phyloP scores from a whole-genome alignment of 2,888 invertebrate genomes.

The Drosophila longiperda region DNA sequence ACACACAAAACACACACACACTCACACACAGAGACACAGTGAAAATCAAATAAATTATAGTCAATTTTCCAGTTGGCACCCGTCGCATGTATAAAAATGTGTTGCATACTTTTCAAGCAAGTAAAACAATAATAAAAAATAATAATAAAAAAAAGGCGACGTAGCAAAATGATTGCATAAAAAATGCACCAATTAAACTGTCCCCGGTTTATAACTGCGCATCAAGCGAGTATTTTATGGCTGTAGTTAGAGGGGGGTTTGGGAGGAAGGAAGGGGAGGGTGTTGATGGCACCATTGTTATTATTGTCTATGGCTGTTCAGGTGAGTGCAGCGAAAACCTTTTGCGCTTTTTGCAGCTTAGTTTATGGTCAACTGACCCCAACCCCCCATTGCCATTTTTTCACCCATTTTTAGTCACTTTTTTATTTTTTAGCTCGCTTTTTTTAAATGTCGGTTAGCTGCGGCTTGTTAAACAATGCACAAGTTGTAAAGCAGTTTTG shows the following conservation, averaged over 20 bases:
- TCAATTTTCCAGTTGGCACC: slow-evolving; percentile 79
- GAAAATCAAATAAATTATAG: slow-evolving; percentile 79
- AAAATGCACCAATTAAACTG: slow-evolving; percentile 83
- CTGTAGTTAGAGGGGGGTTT: slow-evolving; percentile 12
- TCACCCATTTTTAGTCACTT: slow-evolving; percentile 6
- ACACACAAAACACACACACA: slow-evolving; percentile 16
- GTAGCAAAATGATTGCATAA: slow-evolving; percentile 58
- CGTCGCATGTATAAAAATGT: slow-evolving; percentile 44
- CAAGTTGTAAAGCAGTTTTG: slow-evolving; percentile 44
- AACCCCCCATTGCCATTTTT: slow-evolving; percentile 47
- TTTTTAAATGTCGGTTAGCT: slow-evolving; percentile 31
- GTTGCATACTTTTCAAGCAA: slow-evolving; percentile 56
- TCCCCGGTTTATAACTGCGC: slow-evolving; percentile 81
- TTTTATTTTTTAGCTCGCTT: not conserved
- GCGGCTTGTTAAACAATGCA: slow-evolving; percentile 56
- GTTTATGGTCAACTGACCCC: slow-evolving; percentile 58
- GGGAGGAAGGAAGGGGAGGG: not conserved
- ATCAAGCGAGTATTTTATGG: slow-evolving; percentile 81
- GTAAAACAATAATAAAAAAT: not conserved
- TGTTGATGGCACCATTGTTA: slow-evolving; percentile 3
- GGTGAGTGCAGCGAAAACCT: slow-evolving; percentile 42
- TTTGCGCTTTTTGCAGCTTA: slow-evolving; percentile 60
- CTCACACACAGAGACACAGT: slow-evolving; percentile 5
- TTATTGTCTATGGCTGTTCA: slow-evolving; percentile 55
- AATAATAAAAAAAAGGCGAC: slow-evolving; percentile 5